phyloP scores from a whole-genome alignment of 1,140 invertebrate genomes.

The Holcopasites calliopsidis region DNA sequence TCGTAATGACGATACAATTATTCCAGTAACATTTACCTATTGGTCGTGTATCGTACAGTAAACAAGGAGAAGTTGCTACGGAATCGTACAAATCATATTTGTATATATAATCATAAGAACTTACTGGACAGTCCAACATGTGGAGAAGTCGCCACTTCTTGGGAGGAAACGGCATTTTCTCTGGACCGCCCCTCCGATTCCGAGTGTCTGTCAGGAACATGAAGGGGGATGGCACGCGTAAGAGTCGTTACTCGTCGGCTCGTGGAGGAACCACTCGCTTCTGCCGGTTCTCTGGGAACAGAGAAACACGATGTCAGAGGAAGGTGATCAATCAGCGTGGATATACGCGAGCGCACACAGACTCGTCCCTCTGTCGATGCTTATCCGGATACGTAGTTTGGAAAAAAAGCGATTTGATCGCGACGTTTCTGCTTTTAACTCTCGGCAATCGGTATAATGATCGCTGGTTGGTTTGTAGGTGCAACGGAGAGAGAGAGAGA shows the following conservation, averaged over 20 bases:
- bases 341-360: slow-evolving; percentile 34
- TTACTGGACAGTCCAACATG: no score
- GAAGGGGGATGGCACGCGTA: slow-evolving; percentile 67
- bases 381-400: not conserved
- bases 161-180: not conserved
- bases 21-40: no score
- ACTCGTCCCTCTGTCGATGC: not conserved
- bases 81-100: no score
- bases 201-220: slow-evolving; percentile 46
- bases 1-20: no score
- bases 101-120: no score
- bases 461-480: not conserved
- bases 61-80: no score
- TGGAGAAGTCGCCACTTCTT: not conserved
- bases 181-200: not conserved
- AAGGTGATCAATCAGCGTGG: slow-evolving; percentile 68
- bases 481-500: not conserved
- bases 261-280: slow-evolving; percentile 42
- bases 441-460: slow-evolving; percentile 31
- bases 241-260: slow-evolving; percentile 67
- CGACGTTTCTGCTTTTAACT: slow-evolving; percentile 28
- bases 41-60: no score
- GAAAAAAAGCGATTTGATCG: slow-evolving; percentile 3
- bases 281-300: slow-evolving; percentile 28
- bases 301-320: slow-evolving; percentile 38